Conservation (phyloP, 2,113 vertebrate species). For the Prietella phreatophila region DNA sequence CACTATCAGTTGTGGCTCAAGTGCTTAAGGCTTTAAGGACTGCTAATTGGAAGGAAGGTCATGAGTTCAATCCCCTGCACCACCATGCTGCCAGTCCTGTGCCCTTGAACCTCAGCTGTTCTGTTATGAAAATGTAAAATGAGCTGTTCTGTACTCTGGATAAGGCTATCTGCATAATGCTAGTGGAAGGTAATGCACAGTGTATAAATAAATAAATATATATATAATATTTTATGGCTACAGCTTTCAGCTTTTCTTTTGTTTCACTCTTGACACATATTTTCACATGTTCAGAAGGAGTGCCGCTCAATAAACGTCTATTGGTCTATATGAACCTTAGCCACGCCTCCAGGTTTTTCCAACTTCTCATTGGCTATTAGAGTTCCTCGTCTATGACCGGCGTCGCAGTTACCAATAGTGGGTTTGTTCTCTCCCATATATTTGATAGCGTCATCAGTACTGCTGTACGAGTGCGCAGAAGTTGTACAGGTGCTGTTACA, state of each 20-base stretch:
- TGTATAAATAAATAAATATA: too few relatives aligned
- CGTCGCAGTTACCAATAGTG: too few relatives aligned
- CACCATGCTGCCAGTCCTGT: not conserved
- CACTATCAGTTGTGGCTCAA: not conserved
- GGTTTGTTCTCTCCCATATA: not conserved
- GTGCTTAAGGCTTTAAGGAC: not conserved
- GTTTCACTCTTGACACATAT: not conserved
- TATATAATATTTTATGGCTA: not conserved
- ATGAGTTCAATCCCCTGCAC: not conserved
- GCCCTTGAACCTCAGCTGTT: not conserved
- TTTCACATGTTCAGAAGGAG: not conserved
- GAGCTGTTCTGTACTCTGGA: not conserved
- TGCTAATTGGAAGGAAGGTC: not conserved
- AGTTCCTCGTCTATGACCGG: not conserved
- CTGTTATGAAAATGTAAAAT: not conserved
- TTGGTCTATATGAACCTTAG: not conserved
- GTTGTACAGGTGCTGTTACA: not conserved
- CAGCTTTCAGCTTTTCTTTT: too few relatives aligned
- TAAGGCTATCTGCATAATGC: not conserved
- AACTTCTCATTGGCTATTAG: not conserved
- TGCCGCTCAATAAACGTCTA: not conserved
- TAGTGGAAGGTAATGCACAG: too few relatives aligned
- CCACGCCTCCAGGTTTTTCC: not conserved
- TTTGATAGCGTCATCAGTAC: not conserved
- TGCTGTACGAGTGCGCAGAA: not conserved